Percentiles rank a stretch among this genome's conserved stretches.
Evolutionary conservation across 2,888 invertebrate genomes (phyloP).

Genomic region (Amphiduros pacificus): DNA sequence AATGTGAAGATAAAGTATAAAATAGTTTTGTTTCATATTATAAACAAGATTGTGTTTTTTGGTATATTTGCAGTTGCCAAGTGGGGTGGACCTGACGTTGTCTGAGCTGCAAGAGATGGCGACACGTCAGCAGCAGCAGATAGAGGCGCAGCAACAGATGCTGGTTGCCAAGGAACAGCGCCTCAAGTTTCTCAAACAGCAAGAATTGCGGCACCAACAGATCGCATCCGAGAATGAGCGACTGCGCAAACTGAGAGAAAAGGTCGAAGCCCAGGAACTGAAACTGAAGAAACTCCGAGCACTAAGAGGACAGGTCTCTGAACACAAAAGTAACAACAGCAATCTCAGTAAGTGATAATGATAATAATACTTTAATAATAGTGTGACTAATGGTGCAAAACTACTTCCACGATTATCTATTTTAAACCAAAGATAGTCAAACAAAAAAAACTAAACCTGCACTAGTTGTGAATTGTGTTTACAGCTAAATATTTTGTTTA

Average conservation of each 20-base stretch:
- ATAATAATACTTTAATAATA: no score
- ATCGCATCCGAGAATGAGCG: constrained; percentile 83
- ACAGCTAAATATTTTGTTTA: no score
- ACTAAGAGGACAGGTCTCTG: constrained; percentile 89
- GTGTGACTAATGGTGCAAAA: no score
- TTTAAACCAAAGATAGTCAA: no score
- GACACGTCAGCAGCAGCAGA: constrained; percentile 94
- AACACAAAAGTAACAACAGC: constrained; percentile 77
- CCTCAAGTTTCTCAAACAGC: constrained; percentile 90
- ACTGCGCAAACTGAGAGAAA: constrained; percentile 81
- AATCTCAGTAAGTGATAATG: constrained; percentile 40
- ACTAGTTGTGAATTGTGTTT: no score
- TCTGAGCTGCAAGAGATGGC: constrained; percentile 98
- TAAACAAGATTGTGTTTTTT: not conserved
- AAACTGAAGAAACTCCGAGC: constrained; percentile 89
- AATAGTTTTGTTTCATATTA: no score
- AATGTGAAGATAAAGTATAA: no score
- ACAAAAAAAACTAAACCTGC: no score
- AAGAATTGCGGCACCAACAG: constrained; percentile 71
- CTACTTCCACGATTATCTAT: no score
- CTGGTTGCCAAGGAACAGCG: constrained; percentile 91
- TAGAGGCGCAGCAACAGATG: constrained; percentile 88
- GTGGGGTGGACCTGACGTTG: constrained; percentile 62
- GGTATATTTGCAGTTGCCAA: constrained; percentile 10
- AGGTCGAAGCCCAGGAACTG: constrained; percentile 92